Evolutionary conservation across 1,140 invertebrate genomes (phyloP), one percentile per base, ranked within the genome.

Genomic region (Microvelia longipes): DNA sequence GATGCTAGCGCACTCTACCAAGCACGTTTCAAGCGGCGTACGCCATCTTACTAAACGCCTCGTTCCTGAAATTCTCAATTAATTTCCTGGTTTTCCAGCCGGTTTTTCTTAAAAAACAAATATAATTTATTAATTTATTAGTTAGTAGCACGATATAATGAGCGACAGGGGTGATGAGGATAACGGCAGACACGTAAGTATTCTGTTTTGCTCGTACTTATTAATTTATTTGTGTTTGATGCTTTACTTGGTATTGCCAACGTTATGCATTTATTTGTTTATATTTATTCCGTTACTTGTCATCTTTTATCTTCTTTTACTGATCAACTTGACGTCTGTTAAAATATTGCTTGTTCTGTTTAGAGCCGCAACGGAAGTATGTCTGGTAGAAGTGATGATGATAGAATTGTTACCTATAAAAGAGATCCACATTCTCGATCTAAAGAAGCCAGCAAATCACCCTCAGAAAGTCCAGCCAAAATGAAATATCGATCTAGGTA

Each of bases 381-480:
- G 62, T 64, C 62, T 15, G 62, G 25, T 14, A 2, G 24, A 5
- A 26, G 25, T 64, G 25, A 26, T 25, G 62, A 64, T 25, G 62
- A 15, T 64, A 64, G 25, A 25, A 64, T 64, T 5, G 62, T 64
- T 64, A 64, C 62, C 62, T 64, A 64, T 25, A 64, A 26, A 64
- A n/a, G n/a, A n/a, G n/a, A n/a, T n/a, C n/a, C n/a, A n/a, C n/a
- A n/a, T n/a, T 64, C 62, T 26, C 62, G 62, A 5, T 64, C 62
- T 64, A 64, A 64, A 26, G 62, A 64, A 26, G 11, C 25, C 5
- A 64, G 62, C 24, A 64, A 26, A 25, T 64, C 62, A 11, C 2
- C 62, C 19, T 50, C 35, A 11, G 19, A 5, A 5, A 50, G 35
- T 19, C 35, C 35, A 11, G 5, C 35, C 19, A 50, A 50, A 50